Evolutionary conservation across 1,140 invertebrate genomes (phyloP).

Genomic region (Colletes gigas): DNA sequence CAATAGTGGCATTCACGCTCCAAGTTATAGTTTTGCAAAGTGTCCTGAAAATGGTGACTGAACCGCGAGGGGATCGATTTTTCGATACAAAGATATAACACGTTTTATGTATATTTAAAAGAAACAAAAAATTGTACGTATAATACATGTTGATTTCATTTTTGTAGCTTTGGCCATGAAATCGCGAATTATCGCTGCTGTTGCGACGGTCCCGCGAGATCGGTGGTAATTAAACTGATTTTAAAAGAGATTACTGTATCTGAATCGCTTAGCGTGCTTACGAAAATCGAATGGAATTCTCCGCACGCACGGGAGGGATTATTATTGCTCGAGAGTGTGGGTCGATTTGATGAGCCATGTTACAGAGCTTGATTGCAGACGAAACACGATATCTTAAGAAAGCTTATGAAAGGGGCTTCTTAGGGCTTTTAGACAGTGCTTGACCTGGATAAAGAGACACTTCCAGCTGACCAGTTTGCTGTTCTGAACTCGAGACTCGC

Average conservation of each 20-base stretch:
- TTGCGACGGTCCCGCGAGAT: too few relatives aligned
- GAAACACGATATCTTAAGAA: slow-evolving; percentile 59
- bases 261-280: neutral
- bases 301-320: slow-evolving; percentile 28
- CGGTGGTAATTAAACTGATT: neutral
- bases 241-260: neutral
- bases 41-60: too few relatives aligned
- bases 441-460: slow-evolving; percentile 60
- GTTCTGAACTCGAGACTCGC: neutral
- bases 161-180: too few relatives aligned
- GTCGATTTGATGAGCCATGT: slow-evolving; percentile 10
- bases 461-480: slow-evolving; percentile 28
- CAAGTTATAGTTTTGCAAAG: too few relatives aligned
- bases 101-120: too few relatives aligned
- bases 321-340: slow-evolving; percentile 47
- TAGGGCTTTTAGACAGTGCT: slow-evolving; percentile 40
- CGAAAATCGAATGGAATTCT: slow-evolving; percentile 14
- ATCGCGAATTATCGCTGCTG: too few relatives aligned
- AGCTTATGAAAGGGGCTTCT: slow-evolving; percentile 60
- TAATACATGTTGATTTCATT: too few relatives aligned
- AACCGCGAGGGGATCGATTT: too few relatives aligned
- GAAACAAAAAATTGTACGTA: too few relatives aligned
- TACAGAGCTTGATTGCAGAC: slow-evolving; percentile 41
- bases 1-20: neutral
- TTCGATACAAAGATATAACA: too few relatives aligned